Conservation (phyloP, 2,113 vertebrate genomes). For the Callocephalon fimbriatum region DNA sequence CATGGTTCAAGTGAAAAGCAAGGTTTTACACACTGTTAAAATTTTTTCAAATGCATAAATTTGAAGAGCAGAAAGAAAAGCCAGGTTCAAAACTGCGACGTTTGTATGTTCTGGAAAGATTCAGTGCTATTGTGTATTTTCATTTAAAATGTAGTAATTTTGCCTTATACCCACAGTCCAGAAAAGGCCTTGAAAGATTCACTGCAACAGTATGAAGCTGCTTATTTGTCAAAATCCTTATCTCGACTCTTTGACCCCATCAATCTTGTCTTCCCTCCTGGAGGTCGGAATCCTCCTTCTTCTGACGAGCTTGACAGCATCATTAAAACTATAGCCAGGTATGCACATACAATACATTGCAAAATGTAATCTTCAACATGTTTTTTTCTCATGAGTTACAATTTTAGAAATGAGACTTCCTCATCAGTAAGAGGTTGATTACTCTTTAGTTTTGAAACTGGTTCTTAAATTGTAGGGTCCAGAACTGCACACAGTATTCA, state of each 20-base stretch:
- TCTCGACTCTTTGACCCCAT: conserved; percentile 98
- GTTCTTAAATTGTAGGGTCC: neutral
- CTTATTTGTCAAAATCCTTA: conserved; percentile 96
- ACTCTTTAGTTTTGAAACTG: neutral
- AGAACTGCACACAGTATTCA: neutral
- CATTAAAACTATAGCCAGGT: conserved; percentile 93
- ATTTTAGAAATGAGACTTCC: neutral
- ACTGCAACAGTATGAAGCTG: conserved; percentile 91
- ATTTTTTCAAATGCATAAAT: neutral
- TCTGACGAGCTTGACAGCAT: conserved; percentile 94
- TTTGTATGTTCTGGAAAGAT: neutral
- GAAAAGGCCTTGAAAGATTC: conserved; percentile 94
- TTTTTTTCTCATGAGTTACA: neutral
- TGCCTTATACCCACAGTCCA: conserved; percentile 78
- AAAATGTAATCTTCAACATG: neutral
- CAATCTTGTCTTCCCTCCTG: conserved; percentile 95
- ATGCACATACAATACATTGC: neutral
- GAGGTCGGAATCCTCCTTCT: conserved; percentile 92
- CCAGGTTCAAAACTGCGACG: neutral
- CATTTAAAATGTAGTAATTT: neutral
- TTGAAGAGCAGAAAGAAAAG: conserved; percentile 2
- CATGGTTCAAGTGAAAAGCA: neutral
- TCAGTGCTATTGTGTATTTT: neutral
- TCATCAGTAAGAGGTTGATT: neutral
- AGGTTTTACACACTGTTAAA: neutral